Evolutionary conservation across 2,113 vertebrate genomes (phyloP), one percentile per base, ranked within the genome.

Genomic region (human): DNA sequence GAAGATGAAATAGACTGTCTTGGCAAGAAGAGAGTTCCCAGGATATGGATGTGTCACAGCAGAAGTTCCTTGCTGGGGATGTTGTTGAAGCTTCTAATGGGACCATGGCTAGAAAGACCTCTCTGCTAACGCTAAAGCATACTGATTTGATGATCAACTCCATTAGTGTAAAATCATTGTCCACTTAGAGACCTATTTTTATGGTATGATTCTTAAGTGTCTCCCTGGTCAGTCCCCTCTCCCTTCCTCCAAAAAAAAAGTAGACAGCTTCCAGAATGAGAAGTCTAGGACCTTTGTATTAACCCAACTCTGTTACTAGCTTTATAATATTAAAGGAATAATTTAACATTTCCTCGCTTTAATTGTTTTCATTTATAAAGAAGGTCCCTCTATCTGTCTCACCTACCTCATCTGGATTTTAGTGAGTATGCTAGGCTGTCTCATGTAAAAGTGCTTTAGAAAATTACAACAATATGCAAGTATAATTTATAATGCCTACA

Each of bases 231-330:
- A 96, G 8, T 85, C 16, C 14, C 35, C 66, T 13, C 68, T 76
- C 59, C 22, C 18, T 59, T 20, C 27, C 64, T 52, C n/a, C 35
- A 6, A 55, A 55, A 55, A 27, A 27, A 55, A 45, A 75, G 38
- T 30, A 93, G 61, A 94, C 68, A 89, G 48, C 68, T 83, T 93
- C 40, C 48, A 91, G 93, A 72, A 96, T 8, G 45, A 64, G 38
- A 18, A 84, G 27, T 93, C 43, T 95, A 95, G 86, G 96, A 98
- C 73, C 4, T 88, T 81, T 40, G 72, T 73, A 94, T 30, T 94
- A 83, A 45, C 2, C 30, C 48, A 90, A n/a, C 25, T 95, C 25
- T 17, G 89, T 43, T 43, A 14, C 16, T 81, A 57, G 50, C 22
- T 85, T 45, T 92, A 78, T 55, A 95, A 43, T 52, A 75, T 40